phyloP scores from a whole-genome alignment of 2,113 vertebrate genomes.

The Plotosus lineatus region DNA sequence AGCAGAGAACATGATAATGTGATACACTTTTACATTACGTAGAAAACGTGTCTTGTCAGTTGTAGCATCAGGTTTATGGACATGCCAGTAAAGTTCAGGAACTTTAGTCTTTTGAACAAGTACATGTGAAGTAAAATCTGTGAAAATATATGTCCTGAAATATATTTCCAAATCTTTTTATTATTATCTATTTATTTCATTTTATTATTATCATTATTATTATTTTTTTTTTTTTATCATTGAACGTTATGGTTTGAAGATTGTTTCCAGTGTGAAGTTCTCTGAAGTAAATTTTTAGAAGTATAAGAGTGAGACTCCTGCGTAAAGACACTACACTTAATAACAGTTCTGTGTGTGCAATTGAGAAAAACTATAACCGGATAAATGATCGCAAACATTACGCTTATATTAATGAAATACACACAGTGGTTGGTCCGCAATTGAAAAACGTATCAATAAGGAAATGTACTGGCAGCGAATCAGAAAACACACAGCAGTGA shows the following conservation, averaged over 20 bases:
- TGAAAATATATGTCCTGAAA: neutral
- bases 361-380: conserved; percentile 23
- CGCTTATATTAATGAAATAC: neutral
- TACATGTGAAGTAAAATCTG: neutral
- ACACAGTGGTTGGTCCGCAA: neutral
- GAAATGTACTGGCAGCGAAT: neutral
- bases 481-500: neutral
- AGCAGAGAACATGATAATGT: too few species aligned
- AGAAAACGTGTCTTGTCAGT: neutral
- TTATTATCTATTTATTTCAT: neutral
- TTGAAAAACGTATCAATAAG: neutral
- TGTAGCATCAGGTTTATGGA: neutral
- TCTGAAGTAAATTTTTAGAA: neutral
- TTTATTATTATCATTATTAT: too few species aligned
- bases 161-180: neutral
- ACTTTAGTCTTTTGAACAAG: neutral
- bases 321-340: neutral
- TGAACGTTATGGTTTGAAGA: neutral
- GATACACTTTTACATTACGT: too few species aligned
- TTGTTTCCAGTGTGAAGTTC: neutral
- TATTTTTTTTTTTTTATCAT: neutral
- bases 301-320: neutral
- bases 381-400: conserved; percentile 39
- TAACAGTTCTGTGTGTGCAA: neutral
- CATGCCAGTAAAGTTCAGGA: neutral